Evolutionary conservation across 2,113 vertebrate genomes (phyloP).

Genomic region (Gallinago media): DNA sequence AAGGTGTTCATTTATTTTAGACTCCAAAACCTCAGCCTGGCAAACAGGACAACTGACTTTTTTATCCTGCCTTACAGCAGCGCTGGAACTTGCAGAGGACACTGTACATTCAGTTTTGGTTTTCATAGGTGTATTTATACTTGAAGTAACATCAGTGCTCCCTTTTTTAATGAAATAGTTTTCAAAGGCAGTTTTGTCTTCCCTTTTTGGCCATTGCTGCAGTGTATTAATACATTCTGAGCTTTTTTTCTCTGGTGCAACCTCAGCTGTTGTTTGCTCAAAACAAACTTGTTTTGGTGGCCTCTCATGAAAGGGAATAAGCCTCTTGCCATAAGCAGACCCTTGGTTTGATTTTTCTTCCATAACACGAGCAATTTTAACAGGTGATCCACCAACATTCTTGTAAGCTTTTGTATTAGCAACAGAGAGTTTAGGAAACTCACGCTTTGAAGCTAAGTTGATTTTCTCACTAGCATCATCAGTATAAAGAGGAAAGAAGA

Average conservation of each 20-base stretch:
- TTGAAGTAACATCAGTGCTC: neutral
- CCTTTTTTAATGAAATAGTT: slow-evolving; percentile 59
- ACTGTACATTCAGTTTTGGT: neutral
- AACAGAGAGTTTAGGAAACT: slow-evolving; percentile 77
- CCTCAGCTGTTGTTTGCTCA: neutral
- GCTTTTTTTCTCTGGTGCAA: neutral
- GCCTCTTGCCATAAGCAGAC: neutral
- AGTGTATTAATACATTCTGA: neutral
- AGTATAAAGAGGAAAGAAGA: neutral
- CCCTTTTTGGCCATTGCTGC: slow-evolving; percentile 51
- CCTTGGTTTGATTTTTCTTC: neutral
- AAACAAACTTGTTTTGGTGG: neutral
- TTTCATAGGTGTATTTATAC: neutral
- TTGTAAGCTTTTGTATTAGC: slow-evolving; percentile 75
- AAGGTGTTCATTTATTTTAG: slow-evolving; percentile 89
- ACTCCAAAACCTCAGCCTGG: slow-evolving; percentile 76
- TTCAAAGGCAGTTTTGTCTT: slow-evolving; percentile 60
- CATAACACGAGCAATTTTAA: slow-evolving; percentile 44
- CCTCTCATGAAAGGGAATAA: neutral
- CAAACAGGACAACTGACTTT: slow-evolving; percentile 90
- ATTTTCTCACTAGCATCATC: neutral
- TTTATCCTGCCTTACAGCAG: neutral
- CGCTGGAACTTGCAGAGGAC: neutral
- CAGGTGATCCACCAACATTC: slow-evolving; percentile 80
- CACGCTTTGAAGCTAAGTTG: neutral